Percentiles rank a stretch among this genome's conserved stretches.
phyloP scores from a whole-genome alignment of 1,140 invertebrate species.

The Xylocopa sonorina region DNA sequence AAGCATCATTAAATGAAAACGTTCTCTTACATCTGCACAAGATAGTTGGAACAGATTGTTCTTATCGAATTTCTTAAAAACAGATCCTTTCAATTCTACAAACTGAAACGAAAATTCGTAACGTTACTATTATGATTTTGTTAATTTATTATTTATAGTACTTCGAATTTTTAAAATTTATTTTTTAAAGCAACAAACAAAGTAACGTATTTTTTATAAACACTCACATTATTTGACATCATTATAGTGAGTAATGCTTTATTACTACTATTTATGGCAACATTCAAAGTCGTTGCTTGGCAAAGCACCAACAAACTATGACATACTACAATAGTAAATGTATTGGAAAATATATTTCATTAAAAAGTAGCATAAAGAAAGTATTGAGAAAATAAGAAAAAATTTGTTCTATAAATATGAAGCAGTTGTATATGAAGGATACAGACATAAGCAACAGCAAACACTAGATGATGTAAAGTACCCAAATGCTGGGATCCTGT shows the following conservation, averaged over 20 bases:
- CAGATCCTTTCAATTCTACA: constrained; percentile 98
- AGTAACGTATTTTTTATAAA: too few species aligned
- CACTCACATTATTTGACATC: constrained; percentile 99
- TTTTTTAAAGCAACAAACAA: background rate
- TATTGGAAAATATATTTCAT: constrained; percentile 16
- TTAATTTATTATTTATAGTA: too few species aligned
- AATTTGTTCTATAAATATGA: too few species aligned
- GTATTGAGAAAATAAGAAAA: too few species aligned
- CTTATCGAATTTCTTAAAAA: constrained; percentile 99
- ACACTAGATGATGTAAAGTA: constrained; percentile 92
- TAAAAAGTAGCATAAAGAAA: too few species aligned
- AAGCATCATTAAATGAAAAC: constrained; percentile 96
- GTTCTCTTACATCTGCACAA: constrained; percentile 97
- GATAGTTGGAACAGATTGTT: constrained; percentile 98
- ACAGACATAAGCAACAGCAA: constrained; percentile 96
- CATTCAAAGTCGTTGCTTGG: constrained; percentile 98
- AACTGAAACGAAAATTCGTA: constrained; percentile 86
- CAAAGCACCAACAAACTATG: constrained; percentile 96
- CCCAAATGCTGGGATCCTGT: constrained; percentile 91
- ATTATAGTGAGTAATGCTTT: constrained; percentile 98
- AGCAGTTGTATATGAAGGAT: constrained; percentile 90
- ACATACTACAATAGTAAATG: constrained; percentile 85
- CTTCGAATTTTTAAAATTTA: background rate
- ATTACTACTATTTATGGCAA: constrained; percentile 99
- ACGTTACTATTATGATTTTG: background rate